Conservation (phyloP, 2,888 invertebrate species). For the Ophioninae sp. region DNA sequence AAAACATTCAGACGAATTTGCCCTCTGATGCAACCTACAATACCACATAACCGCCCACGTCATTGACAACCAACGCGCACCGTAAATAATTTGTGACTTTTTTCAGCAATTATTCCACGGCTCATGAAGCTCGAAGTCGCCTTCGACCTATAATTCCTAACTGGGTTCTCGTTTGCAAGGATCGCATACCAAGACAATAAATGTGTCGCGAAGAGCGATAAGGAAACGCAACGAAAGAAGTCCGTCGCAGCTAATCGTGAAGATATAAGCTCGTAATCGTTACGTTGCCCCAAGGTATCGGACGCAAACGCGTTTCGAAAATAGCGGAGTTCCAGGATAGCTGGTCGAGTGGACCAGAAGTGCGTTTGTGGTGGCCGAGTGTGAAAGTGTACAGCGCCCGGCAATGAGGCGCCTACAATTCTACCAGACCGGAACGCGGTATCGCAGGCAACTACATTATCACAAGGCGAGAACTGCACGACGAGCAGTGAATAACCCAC, state of each 20-base stretch:
- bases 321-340: conserved; percentile 31
- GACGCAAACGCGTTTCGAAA: conserved; percentile 38
- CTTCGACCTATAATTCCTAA: neutral
- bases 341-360: neutral
- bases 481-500: conserved; percentile 68
- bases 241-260: conserved; percentile 26
- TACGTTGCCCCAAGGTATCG: conserved; percentile 28
- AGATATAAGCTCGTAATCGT: conserved; percentile 39
- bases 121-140: neutral
- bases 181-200: conserved; percentile 25
- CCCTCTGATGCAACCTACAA: neutral
- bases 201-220: conserved; percentile 37
- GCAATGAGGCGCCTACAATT: conserved; percentile 18
- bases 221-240: conserved; percentile 14
- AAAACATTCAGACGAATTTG: neutral
- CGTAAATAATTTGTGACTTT: neutral
- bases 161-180: conserved; percentile 2
- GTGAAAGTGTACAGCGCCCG: conserved; percentile 10
- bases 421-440: conserved; percentile 65
- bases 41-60: neutral
- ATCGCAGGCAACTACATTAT: conserved; percentile 74
- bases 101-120: neutral
- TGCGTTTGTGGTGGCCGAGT: conserved; percentile 16
- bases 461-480: conserved; percentile 70
- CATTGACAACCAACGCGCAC: neutral